phyloP scores from a whole-genome alignment of 2,797 vertebrate species.

The Coilia nasus region DNA sequence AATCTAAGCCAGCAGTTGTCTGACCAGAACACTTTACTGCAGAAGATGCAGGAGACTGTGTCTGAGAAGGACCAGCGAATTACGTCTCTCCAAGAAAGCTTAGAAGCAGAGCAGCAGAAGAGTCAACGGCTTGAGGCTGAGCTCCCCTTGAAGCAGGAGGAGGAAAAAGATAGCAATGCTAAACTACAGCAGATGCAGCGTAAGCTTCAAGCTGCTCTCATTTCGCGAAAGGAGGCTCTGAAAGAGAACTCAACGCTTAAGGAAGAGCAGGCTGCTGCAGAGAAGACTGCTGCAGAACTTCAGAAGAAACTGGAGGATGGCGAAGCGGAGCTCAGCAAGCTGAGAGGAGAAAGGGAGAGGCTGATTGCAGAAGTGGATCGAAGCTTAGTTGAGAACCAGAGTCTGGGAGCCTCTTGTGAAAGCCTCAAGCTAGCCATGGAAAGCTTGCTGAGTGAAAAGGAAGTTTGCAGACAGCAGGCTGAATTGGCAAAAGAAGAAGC shows the following conservation, averaged over 20 bases:
- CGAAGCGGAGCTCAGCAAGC: conserved; percentile 72
- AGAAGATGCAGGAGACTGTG: conserved; percentile 75
- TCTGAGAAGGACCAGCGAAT: conserved; percentile 81
- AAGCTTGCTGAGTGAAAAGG: conserved; percentile 81
- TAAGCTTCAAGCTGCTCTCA: conserved; percentile 95
- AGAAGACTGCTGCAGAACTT: conserved; percentile 68
- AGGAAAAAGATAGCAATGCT: conserved; percentile 69
- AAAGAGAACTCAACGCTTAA: conserved; percentile 86
- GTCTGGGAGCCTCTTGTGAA: conserved; percentile 84
- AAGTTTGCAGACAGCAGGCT: conserved; percentile 75
- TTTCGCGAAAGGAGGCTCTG: conserved; percentile 92
- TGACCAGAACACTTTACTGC: conserved; percentile 77
- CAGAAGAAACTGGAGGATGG: conserved; percentile 64
- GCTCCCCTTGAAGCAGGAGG: conserved; percentile 77
- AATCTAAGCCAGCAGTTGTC: conserved; percentile 79
- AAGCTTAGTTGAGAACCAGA: conserved; percentile 85
- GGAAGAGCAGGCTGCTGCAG: conserved; percentile 77
- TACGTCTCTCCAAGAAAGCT: conserved; percentile 72
- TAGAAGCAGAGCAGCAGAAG: conserved; percentile 80
- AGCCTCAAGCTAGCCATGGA: conserved; percentile 87
- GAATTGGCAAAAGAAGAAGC: conserved; percentile 76
- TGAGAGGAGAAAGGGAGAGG: conserved; percentile 78
- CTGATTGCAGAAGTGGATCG: conserved; percentile 85
- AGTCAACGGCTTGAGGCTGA: conserved; percentile 76
- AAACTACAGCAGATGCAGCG: conserved; percentile 84